Evolutionary conservation across 2,888 invertebrate genomes (phyloP).

Genomic region (Lasioglossum oenotherae): DNA sequence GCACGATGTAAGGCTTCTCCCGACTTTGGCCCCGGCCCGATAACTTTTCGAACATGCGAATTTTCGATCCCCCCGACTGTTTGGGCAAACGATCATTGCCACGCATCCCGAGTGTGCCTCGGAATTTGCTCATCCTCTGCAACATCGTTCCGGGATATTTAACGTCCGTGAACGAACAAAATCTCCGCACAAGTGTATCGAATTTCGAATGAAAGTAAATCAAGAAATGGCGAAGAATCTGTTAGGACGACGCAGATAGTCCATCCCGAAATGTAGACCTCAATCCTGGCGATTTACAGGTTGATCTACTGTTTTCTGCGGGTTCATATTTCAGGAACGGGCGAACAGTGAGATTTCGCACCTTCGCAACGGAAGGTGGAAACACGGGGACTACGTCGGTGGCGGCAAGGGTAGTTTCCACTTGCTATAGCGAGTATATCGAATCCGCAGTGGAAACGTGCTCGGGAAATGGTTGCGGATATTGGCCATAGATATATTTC

Average conservation of each 20-base stretch:
- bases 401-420: slow-evolving; percentile 56
- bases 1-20: slow-evolving; percentile 57
- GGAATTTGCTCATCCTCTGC: background rate
- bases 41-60: slow-evolving; percentile 56
- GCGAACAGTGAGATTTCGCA: background rate
- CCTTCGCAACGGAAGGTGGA: background rate
- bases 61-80: background rate
- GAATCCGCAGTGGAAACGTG: slow-evolving; percentile 74
- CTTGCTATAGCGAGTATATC: slow-evolving; percentile 66
- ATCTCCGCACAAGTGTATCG: background rate
- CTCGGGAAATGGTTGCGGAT: slow-evolving; percentile 79
- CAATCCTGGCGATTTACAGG: background rate
- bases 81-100: background rate
- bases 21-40: slow-evolving; percentile 41
- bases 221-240: background rate
- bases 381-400: slow-evolving; percentile 11
- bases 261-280: background rate
- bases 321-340: background rate
- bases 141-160: background rate
- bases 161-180: background rate
- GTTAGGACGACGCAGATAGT: background rate
- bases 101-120: background rate
- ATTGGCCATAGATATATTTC: slow-evolving; percentile 78
- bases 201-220: background rate
- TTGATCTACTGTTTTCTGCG: background rate